Base-by-base conservation (phyloP, 2,797 vertebrate genomes). In the Aphelocoma californica region DNA sequence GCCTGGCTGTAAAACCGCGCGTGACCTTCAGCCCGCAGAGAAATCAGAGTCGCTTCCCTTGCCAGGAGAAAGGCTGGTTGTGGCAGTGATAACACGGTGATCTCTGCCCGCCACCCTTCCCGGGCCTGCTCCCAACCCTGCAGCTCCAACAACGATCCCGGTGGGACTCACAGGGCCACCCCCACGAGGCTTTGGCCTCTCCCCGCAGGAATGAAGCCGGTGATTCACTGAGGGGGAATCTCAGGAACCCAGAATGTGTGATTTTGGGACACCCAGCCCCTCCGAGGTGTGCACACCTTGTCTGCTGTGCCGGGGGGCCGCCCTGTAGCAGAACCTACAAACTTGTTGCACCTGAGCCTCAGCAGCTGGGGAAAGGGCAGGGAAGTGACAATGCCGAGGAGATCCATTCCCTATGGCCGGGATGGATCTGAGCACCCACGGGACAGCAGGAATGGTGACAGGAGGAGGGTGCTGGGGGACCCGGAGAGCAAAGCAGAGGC, bases 171-270 rank as follows among this genome's bases (percentile, higher is more conserved):
- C 7, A 56, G 45, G 40, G 36, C 40, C 72, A 31, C 3, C 12
- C 9, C 25, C 1, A 0, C 0, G 1, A 40, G 56, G 29, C 29
- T 78, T 7, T 47, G 40, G 24, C 57, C 32, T 51, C n/a, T 72
- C 14, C 60, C 44, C 0, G 0, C 25, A 6, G 31, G 61, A 48
- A 21, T 31, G 40, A 69, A 69, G 32, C 50, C 5, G 6, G 7
- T 7, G 32, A 48, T 61, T 42, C 31, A 12, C 17, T 0, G 3
- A 40, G 24, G 24, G 44, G 14, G 18, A 44, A 48, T 32, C 25
- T 56, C 31, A 58, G 48, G 25, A 88, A 24, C 13, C 29, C 0
- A 5, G 19, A 36, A 18, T 0, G 0, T 8, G 42, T 24, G 47
- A 1, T 5, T 62, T 62, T 10, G 53, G n/a, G 50, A 66, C 40